These are phyloP conservation scores for Octonoba sinensis DNA, from an alignment of 2,888 invertebrate genomes.

Conservation along the genomic window DNA sequence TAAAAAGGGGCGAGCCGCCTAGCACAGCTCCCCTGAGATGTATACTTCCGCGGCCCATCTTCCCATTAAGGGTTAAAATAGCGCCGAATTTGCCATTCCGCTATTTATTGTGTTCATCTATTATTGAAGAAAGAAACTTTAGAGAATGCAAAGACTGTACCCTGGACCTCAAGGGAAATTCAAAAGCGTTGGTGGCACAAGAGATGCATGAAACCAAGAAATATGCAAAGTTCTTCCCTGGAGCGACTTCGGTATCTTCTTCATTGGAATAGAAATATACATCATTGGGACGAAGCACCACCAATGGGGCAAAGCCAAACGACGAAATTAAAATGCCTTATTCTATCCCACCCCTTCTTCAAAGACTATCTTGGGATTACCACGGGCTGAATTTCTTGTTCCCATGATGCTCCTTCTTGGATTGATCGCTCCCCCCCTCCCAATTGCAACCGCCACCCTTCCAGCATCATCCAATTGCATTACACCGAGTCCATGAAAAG, in stretches of 20 bases:
- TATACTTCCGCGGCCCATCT: slow-evolving; percentile 26
- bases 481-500: slow-evolving; percentile 32
- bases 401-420: slow-evolving; percentile 49
- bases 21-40: slow-evolving; percentile 31
- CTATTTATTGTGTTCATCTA: slow-evolving; percentile 63
- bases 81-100: slow-evolving; percentile 54
- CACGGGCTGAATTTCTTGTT: slow-evolving; percentile 46
- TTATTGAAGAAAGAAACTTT: slow-evolving; percentile 62
- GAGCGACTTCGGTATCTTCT: background rate
- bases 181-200: slow-evolving; percentile 9
- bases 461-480: slow-evolving; percentile 32
- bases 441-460: background rate
- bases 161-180: slow-evolving; percentile 23
- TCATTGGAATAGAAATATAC: slow-evolving; percentile 9
- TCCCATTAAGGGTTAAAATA: slow-evolving; percentile 49
- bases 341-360: slow-evolving; percentile 12
- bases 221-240: slow-evolving; percentile 51
- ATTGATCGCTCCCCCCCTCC: slow-evolving; percentile 52
- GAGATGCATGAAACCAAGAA: slow-evolving; percentile 41
- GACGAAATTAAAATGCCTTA: slow-evolving; percentile 57
- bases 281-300: slow-evolving; percentile 34
- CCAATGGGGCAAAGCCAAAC: slow-evolving; percentile 42
- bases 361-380: slow-evolving; percentile 44
- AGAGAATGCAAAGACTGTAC: slow-evolving; percentile 11
- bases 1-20: slow-evolving; percentile 21